A percentile compares a stretch with the other conserved stretches of the same genome.
Conservation (phyloP, 1,140 invertebrate genomes). For the Sycophila sp. region DNA sequence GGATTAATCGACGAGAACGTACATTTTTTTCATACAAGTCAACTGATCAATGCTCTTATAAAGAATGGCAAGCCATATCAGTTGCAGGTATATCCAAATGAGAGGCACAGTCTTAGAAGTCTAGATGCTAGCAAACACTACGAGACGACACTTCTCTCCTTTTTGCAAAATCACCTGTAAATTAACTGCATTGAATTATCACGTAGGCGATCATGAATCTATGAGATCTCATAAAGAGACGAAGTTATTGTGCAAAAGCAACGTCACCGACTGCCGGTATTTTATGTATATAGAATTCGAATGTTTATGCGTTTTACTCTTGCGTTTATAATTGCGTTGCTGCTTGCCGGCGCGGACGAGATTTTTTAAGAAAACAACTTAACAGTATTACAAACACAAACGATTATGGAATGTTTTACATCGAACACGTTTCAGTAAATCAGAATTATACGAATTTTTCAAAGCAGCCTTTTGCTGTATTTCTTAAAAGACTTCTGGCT, state of each 20-base stretch:
- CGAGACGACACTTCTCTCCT: slow-evolving; percentile 91
- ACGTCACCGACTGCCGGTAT: slow-evolving; percentile 51
- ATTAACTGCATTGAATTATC: slow-evolving; percentile 30
- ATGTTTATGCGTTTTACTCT: slow-evolving; percentile 30
- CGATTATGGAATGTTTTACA: slow-evolving; percentile 26
- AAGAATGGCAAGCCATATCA: slow-evolving; percentile 92
- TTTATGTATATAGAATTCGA: slow-evolving; percentile 50
- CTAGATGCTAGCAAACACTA: slow-evolving; percentile 96
- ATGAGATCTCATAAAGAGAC: slow-evolving; percentile 22
- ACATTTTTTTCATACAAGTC: slow-evolving; percentile 96
- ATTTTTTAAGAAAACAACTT: slow-evolving; percentile 40
- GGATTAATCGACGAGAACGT: slow-evolving; percentile 99
- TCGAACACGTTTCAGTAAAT: slow-evolving; percentile 12
- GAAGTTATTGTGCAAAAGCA: slow-evolving; percentile 21
- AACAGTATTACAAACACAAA: slow-evolving; percentile 38
- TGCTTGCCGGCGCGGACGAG: slow-evolving; percentile 32
- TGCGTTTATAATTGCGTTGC: slow-evolving; percentile 6
- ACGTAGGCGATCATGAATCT: slow-evolving; percentile 18
- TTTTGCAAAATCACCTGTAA: slow-evolving; percentile 90
- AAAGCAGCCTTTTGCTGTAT: slow-evolving; percentile 10
- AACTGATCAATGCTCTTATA: slow-evolving; percentile 88
- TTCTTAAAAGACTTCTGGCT: slow-evolving; percentile 17
- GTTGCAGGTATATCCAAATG: slow-evolving; percentile 93
- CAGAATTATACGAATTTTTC: slow-evolving; percentile 8
- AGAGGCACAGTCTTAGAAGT: slow-evolving; percentile 92